phyloP scores from a whole-genome alignment of 1,140 invertebrate species.

The Orchesella cincta region DNA sequence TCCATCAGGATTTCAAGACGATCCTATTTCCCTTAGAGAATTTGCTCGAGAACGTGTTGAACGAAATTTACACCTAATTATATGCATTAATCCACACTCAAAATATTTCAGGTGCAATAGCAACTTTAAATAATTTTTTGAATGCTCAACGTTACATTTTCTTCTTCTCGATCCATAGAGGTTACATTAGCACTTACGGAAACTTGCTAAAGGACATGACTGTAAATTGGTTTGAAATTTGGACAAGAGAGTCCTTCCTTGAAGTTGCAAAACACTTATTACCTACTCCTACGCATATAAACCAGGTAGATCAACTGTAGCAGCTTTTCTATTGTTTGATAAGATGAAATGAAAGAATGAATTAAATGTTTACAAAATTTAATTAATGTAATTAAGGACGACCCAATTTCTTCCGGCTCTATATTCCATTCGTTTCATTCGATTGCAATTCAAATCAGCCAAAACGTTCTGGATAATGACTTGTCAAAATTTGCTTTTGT shows the following conservation, averaged over 20 bases:
- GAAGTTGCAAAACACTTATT: background rate
- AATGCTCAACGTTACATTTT: background rate
- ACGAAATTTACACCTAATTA: background rate
- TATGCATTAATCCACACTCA: background rate
- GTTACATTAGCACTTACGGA: background rate
- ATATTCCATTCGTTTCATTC: background rate
- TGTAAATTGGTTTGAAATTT: background rate
- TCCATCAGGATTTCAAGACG: too few species aligned
- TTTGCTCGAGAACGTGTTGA: too few species aligned
- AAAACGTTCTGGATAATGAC: too few species aligned
- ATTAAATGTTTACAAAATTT: too few species aligned
- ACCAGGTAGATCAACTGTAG: too few species aligned
- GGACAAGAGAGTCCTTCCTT: background rate
- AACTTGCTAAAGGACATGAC: background rate
- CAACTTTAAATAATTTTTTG: background rate
- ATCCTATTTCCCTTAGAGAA: too few species aligned
- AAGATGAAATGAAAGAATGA: too few species aligned
- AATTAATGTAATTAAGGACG: too few species aligned
- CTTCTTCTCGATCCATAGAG: background rate
- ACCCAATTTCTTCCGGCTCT: background rate
- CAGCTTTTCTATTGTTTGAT: too few species aligned
- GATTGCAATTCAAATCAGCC: background rate
- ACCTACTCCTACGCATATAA: background rate
- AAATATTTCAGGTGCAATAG: background rate
- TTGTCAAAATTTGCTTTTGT: background rate